Percentiles rank a stretch among this genome's conserved stretches.
Conservation (phyloP, 2,113 vertebrate species). For the Apteryx owenii region DNA sequence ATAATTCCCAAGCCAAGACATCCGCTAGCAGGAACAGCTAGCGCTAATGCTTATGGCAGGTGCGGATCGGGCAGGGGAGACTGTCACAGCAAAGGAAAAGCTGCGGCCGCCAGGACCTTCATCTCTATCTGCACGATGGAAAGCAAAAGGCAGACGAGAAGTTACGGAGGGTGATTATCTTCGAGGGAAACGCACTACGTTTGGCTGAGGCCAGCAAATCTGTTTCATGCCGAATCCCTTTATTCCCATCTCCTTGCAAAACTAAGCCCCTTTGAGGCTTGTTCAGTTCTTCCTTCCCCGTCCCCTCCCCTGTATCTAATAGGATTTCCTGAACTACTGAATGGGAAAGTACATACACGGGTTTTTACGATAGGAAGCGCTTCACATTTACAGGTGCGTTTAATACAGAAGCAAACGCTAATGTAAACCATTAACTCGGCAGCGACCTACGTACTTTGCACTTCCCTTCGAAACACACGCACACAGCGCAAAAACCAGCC, state of each 20-base stretch:
- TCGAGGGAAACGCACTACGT: not conserved
- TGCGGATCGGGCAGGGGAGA: fast-evolving
- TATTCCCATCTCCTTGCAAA: not conserved
- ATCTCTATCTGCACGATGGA: not conserved
- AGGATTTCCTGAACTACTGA: fast-evolving
- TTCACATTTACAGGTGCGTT: not conserved
- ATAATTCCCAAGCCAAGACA: not conserved
- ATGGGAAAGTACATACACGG: not conserved
- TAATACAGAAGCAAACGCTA: not conserved
- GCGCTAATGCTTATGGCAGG: not conserved
- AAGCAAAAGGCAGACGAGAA: not conserved
- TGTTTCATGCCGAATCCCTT: not conserved
- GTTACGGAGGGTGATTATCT: not conserved
- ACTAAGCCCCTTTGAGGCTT: fast-evolving
- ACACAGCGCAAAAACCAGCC: not conserved
- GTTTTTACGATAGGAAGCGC: slow-evolving; percentile 28
- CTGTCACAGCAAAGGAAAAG: fast-evolving
- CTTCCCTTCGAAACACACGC: not conserved
- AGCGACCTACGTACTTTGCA: not conserved
- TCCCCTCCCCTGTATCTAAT: not conserved
- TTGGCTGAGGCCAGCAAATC: fast-evolving
- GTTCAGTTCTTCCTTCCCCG: not conserved
- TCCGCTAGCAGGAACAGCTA: not conserved
- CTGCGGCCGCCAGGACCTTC: not conserved
- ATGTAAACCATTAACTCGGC: slow-evolving; percentile 55